Conservation (phyloP, 2,113 vertebrate genomes). For the Potamarius usumacintae region DNA sequence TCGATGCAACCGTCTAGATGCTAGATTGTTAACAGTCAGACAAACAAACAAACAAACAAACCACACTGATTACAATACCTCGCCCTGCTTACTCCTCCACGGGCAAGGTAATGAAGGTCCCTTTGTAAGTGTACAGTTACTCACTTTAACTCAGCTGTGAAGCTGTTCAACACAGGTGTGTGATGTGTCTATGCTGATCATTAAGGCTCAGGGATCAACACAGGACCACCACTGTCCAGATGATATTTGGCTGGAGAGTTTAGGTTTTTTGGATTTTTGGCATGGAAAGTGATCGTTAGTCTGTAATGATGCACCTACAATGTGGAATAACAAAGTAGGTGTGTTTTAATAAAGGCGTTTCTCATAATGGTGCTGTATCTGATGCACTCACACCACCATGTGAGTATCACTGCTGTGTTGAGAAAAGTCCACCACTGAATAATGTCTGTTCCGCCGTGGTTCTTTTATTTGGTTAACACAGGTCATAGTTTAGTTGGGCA, state of each 20-base stretch:
- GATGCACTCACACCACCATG: neutral
- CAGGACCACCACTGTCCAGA: neutral
- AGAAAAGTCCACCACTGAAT: neutral
- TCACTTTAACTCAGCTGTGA: neutral
- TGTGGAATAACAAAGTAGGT: neutral
- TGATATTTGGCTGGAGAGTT: neutral
- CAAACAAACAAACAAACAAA: no score
- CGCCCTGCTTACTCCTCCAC: no score
- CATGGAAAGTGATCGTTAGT: neutral
- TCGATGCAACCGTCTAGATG: no score
- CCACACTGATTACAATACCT: no score
- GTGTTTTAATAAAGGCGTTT: neutral
- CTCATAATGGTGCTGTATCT: neutral
- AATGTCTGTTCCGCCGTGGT: neutral
- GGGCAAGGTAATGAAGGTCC: neutral
- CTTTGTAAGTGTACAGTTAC: neutral
- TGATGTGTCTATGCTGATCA: neutral
- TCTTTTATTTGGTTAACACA: neutral
- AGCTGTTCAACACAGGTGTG: neutral
- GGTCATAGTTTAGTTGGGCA: neutral
- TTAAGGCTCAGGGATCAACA: neutral
- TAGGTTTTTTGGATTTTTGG: neutral
- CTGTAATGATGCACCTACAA: neutral
- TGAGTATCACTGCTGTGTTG: neutral
- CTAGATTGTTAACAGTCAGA: no score